A percentile compares a stretch with the other conserved stretches of the same genome.
Evolutionary conservation across 2,113 vertebrate species (phyloP).

Genomic region (Psettodes erumei): DNA sequence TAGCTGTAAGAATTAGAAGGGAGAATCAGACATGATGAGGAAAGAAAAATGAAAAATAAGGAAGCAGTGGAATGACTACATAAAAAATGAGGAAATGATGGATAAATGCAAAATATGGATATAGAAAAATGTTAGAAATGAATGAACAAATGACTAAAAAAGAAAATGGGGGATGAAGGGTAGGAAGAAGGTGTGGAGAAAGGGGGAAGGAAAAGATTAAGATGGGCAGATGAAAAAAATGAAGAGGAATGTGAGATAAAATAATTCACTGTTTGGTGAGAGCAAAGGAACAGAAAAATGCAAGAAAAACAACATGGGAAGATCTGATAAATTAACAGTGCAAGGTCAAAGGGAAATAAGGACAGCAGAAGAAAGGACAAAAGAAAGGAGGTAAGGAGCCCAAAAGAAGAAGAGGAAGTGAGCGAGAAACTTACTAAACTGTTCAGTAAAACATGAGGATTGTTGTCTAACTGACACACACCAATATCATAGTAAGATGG

Average conservation of each 20-base stretch:
- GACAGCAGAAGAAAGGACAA: background rate
- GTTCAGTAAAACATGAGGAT: slow-evolving; percentile 25
- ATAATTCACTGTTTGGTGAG: background rate
- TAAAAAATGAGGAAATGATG: background rate
- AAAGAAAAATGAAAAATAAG: background rate
- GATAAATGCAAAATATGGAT: background rate
- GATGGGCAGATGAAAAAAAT: background rate
- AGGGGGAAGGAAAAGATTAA: background rate
- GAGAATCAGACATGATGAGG: background rate
- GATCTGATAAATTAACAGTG: background rate
- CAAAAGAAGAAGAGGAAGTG: background rate
- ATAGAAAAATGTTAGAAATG: too few species aligned
- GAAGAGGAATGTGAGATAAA: background rate
- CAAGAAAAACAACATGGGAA: background rate
- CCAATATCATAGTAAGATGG: slow-evolving; percentile 26
- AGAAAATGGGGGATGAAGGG: background rate
- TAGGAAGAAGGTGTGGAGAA: background rate
- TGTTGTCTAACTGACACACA: slow-evolving; percentile 26
- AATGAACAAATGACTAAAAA: background rate
- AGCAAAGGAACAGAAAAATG: background rate
- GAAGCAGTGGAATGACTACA: background rate
- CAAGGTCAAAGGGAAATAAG: background rate
- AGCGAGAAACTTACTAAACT: background rate
- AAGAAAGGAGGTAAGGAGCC: background rate
- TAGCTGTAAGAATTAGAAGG: background rate